These are phyloP conservation scores for Halcyon smyrnensis DNA, from an alignment of 2,797 vertebrate genomes.

Conservation along the genomic window DNA sequence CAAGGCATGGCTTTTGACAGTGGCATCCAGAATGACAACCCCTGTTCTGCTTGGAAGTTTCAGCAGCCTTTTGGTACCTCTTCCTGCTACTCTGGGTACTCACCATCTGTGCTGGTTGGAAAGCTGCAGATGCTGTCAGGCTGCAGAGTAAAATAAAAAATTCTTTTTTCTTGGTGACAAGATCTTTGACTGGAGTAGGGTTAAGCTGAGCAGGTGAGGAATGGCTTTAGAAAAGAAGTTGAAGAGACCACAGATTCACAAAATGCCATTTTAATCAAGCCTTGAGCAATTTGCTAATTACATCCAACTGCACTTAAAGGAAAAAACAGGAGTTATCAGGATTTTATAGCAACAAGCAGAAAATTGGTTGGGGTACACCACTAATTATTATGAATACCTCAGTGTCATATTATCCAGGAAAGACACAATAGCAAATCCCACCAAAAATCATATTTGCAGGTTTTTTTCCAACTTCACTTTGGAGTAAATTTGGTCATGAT, in stretches of 20 bases:
- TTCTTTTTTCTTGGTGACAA: neutral
- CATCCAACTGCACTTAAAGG: slow-evolving; percentile 53
- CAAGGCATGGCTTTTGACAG: neutral
- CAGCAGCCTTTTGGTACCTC: neutral
- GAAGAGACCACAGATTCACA: slow-evolving; percentile 25
- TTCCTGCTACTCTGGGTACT: neutral
- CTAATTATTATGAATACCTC: slow-evolving; percentile 31
- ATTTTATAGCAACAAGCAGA: slow-evolving; percentile 41
- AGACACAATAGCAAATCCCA: slow-evolving; percentile 28
- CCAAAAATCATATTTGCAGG: slow-evolving; percentile 48
- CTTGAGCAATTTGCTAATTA: slow-evolving; percentile 73
- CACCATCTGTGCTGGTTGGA: neutral
- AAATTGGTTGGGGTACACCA: slow-evolving; percentile 46
- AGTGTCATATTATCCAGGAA: slow-evolving; percentile 50
- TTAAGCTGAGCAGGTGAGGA: neutral
- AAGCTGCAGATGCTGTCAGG: neutral
- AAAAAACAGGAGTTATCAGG: slow-evolving; percentile 36
- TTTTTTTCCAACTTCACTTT: slow-evolving; percentile 66
- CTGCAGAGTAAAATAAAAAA: neutral
- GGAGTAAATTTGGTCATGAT: slow-evolving; percentile 61
- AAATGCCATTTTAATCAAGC: slow-evolving; percentile 73
- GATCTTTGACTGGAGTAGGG: neutral
- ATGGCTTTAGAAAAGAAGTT: neutral
- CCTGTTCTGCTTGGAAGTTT: neutral
- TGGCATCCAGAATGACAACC: neutral